phyloP scores from a whole-genome alignment of 2,888 invertebrate genomes.

The Hoplodrina ambigua region DNA sequence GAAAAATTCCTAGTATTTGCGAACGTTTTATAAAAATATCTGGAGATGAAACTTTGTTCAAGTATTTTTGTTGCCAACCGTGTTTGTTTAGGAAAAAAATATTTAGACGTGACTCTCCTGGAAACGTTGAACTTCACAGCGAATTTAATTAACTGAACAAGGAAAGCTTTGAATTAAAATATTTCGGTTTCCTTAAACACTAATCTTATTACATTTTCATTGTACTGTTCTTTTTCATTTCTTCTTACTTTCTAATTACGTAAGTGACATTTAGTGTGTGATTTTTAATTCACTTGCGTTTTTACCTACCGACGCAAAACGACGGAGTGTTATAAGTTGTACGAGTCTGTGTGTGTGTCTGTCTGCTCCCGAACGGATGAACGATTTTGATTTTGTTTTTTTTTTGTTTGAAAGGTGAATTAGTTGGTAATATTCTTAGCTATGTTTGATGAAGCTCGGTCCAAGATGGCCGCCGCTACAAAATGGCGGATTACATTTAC shows the following conservation, averaged over 20 bases:
- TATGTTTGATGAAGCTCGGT: no score
- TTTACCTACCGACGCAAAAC: no score
- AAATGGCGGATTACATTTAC: no score
- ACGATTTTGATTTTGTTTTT: no score
- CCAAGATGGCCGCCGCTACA: no score
- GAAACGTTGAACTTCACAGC: not conserved
- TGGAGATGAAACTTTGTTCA: not conserved
- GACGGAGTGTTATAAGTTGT: no score
- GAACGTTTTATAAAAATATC: not conserved
- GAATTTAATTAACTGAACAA: not conserved
- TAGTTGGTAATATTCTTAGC: no score
- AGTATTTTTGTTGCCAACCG: constrained; percentile 3
- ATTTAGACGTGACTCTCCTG: not conserved
- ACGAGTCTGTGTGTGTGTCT: no score
- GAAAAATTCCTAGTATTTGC: not conserved
- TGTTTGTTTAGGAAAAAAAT: not conserved
- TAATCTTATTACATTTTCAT: constrained; percentile 10
- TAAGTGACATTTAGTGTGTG: no score
- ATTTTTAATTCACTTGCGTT: no score
- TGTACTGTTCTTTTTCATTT: not conserved
- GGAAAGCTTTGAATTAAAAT: constrained; percentile 10
- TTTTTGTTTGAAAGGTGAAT: no score
- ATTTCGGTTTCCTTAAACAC: constrained; percentile 1
- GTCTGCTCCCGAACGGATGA: no score
- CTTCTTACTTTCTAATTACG: not conserved